phyloP scores from a whole-genome alignment of 2,113 vertebrate species.

The Ciconia maguari region DNA sequence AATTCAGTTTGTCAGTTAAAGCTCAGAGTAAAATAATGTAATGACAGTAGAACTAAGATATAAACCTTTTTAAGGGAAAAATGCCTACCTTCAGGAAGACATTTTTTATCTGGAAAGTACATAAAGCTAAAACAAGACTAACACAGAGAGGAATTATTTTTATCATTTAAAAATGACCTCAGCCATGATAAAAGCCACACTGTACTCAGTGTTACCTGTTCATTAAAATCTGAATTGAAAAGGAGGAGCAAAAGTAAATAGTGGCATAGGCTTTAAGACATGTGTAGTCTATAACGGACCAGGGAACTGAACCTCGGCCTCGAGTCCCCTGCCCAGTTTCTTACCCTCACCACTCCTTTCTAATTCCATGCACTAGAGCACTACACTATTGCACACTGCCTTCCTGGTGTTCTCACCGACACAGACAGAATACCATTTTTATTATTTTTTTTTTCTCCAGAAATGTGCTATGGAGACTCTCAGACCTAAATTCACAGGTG shows the following conservation, averaged over 20 bases:
- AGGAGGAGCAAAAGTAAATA: background rate
- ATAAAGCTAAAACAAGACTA: background rate
- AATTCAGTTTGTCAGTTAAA: background rate
- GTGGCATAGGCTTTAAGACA: background rate
- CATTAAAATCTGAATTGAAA: background rate
- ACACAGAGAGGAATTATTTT: background rate
- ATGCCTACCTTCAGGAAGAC: background rate
- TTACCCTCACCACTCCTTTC: background rate
- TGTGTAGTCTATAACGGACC: rapidly evolving
- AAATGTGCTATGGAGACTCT: background rate
- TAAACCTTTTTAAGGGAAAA: background rate
- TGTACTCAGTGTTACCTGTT: background rate
- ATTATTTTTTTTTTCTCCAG: background rate
- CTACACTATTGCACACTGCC: background rate
- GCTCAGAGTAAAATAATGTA: background rate
- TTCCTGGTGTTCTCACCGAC: background rate
- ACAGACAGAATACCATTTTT: background rate
- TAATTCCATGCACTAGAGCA: background rate
- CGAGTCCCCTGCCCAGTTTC: background rate
- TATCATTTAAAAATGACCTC: background rate
- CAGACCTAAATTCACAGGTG: background rate
- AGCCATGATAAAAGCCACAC: background rate
- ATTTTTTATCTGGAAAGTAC: slow-evolving; percentile 1
- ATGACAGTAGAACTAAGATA: background rate
- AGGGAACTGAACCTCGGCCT: background rate